Evolutionary conservation across 2,888 invertebrate genomes (phyloP).

Genomic region (Acanthoscelides obtectus): DNA sequence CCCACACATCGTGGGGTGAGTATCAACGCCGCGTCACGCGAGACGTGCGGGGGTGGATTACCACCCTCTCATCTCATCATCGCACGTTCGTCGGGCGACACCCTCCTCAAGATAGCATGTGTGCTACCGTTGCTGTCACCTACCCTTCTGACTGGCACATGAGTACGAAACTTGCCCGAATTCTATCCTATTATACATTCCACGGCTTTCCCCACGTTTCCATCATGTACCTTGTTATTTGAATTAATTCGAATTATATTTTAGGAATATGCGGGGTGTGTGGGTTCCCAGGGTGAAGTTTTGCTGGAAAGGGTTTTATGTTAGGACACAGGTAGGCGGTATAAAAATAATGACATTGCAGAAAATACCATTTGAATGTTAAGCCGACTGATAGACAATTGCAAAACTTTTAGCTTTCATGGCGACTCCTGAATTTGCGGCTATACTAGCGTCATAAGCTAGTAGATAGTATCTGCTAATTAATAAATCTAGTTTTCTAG

Average conservation of each 20-base stretch:
- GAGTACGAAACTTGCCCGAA: conserved; percentile 25
- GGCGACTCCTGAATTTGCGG: no score
- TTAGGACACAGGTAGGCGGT: no score
- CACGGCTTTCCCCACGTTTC: conserved; percentile 10
- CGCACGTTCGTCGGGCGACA: conserved; percentile 28
- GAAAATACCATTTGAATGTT: no score
- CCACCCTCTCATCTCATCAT: conserved; percentile 39
- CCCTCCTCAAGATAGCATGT: conserved; percentile 20
- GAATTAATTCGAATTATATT: conserved; percentile 1
- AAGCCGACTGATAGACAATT: no score
- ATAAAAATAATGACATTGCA: no score
- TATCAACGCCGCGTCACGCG: conserved; percentile 26
- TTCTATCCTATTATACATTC: conserved; percentile 16
- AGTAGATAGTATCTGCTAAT: no score
- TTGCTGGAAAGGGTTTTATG: no score
- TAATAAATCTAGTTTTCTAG: no score
- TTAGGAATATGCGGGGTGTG: no score
- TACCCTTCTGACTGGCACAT: conserved; percentile 24
- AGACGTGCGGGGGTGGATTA: conserved; percentile 37
- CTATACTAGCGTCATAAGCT: no score
- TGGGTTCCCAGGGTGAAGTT: no score
- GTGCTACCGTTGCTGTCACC: conserved; percentile 15
- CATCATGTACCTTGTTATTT: conserved; percentile 7
- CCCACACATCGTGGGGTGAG: conserved; percentile 16
- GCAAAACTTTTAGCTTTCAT: no score